These are phyloP conservation scores for Pygocentrus nattereri DNA, from an alignment of 2,797 vertebrate species.

Conservation along the genomic window DNA sequence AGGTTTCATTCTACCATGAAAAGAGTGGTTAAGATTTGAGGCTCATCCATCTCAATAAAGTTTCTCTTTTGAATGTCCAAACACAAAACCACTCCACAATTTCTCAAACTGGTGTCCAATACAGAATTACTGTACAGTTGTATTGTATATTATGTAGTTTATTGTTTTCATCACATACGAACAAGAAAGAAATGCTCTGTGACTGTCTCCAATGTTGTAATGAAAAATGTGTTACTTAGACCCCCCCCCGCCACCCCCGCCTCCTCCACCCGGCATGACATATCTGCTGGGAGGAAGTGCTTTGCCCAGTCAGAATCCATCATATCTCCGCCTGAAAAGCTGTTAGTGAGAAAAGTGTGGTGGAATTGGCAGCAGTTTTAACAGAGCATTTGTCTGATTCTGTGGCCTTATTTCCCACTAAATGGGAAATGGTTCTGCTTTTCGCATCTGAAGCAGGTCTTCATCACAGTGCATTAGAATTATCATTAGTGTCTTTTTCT, in stretches of 20 bases:
- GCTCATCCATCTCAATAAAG: slow-evolving; percentile 49
- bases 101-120: slow-evolving; percentile 3
- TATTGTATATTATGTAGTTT: slow-evolving; percentile 2
- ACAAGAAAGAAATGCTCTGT: slow-evolving; percentile 10
- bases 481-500: not conserved
- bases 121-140: slow-evolving; percentile 4
- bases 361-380: slow-evolving; percentile 2
- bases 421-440: not conserved
- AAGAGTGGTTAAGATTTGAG: slow-evolving; percentile 29
- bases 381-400: slow-evolving; percentile 9
- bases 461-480: not conserved
- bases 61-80: slow-evolving; percentile 28
- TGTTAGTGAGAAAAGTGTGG: not conserved
- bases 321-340: not conserved
- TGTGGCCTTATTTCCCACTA: not conserved
- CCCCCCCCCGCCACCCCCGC: too few species aligned
- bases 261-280: not conserved
- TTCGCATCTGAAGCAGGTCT: not conserved
- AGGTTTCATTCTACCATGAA: slow-evolving; percentile 43
- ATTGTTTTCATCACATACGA: slow-evolving; percentile 22
- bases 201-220: not conserved
- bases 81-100: slow-evolving; percentile 25
- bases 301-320: slow-evolving; percentile 16
- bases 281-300: not conserved
- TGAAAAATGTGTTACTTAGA: not conserved